Base-by-base conservation (phyloP, 2,888 invertebrate genomes). In the Cybosia mesomella region DNA sequence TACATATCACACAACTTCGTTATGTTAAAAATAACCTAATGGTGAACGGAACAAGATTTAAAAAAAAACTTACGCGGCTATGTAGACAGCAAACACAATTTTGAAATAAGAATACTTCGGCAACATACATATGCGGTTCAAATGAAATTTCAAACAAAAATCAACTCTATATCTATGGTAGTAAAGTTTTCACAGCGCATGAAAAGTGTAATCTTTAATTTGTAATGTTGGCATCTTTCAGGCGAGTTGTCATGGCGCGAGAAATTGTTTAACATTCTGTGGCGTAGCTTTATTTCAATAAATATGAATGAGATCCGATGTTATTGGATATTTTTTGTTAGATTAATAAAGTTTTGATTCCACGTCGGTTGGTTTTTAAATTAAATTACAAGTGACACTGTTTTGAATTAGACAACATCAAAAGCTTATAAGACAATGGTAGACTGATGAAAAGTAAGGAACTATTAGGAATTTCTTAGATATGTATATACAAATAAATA, bases 281-380 rank as follows among this genome's bases (percentile, higher is more conserved):
- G 78, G 79, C 77, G 71, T 70, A 70, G 77, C 77, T 79, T 76
- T 86, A 85, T 87, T 88, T 85, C 86, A 85, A 88, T 88, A 87
- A 85, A 88, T 88, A 88, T 87, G 87, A 87, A 88, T 87, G 85
- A 87, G 84, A 71, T 77, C 63, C 65, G 68, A 82, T 83, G 81
- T 79, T 86, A 85, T 81, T 81, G 77, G 77, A 75, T 84, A 28
- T 83, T 85, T 84, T 69, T 72, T 84, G 85, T 90, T 90, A 89
- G 88, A 91, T 92, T 91, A 91, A 86, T 78, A 91, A 92, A 92
- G 89, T 91, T 91, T 82, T 73, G 70, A 76, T 77, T 75, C 73
- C 76, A 73, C 70, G 58, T 69, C 75, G 71, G 75, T 72, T 72
- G 67, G 62, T 72, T 72, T 77, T 72, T 73, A 75, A 74, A 72